A percentile compares a stretch with the other conserved stretches of the same genome.
These are phyloP conservation scores for Pseudomyrmex cubaensis DNA, from an alignment of 1,140 invertebrate genomes.

Conservation along the genomic window DNA sequence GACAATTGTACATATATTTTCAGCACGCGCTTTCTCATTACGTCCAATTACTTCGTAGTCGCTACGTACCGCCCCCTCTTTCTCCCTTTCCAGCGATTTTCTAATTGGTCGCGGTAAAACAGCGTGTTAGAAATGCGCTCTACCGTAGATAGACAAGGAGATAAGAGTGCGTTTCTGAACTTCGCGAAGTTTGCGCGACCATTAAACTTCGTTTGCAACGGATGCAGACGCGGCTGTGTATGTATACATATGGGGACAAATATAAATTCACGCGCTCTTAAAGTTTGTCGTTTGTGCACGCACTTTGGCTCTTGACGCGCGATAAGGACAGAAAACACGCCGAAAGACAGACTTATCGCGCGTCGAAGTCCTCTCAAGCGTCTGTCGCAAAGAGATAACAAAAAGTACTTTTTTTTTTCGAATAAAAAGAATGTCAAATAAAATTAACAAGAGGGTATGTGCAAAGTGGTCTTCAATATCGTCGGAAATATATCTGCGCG, in stretches of 20 bases:
- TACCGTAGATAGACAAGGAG: conserved; percentile 24
- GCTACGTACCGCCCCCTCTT: conserved; percentile 9
- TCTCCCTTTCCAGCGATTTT: not conserved
- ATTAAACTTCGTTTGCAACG: conserved; percentile 45
- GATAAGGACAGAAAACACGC: not conserved
- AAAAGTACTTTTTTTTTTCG: too few species aligned
- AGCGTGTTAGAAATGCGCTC: conserved; percentile 50
- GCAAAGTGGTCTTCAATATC: too few species aligned
- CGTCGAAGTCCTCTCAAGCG: not conserved
- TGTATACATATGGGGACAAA: not conserved
- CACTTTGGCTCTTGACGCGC: not conserved
- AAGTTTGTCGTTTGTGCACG: not conserved
- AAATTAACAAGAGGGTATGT: not conserved
- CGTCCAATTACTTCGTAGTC: conserved; percentile 23
- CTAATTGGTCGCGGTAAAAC: conserved; percentile 46
- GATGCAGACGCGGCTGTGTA: not conserved
- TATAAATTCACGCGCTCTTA: too few species aligned
- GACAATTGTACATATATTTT: not conserved
- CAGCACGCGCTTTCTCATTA: conserved; percentile 8
- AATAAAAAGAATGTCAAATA: not conserved
- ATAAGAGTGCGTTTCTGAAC: conserved; percentile 39
- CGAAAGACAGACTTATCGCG: not conserved
- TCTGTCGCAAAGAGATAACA: not conserved
- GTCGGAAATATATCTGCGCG: not conserved
- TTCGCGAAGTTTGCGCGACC: conserved; percentile 47